Evolutionary conservation across 2,797 vertebrate species (phyloP).

Genomic region (Melopsittacus undulatus): DNA sequence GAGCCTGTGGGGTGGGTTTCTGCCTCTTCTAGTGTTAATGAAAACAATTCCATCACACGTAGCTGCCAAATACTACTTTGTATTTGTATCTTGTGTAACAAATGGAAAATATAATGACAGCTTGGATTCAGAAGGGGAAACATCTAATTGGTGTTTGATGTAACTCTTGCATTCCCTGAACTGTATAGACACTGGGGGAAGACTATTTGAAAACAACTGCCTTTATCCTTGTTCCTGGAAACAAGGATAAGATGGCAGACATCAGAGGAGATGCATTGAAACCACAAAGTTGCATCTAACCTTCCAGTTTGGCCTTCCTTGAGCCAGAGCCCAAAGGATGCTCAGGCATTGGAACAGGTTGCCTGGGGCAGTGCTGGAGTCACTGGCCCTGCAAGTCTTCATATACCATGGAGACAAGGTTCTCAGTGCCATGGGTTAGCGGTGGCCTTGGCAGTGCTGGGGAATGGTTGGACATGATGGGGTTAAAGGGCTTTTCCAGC

Average conservation of each 20-base stretch:
- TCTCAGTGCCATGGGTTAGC: not conserved
- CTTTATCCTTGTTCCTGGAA: not conserved
- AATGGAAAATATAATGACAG: not conserved
- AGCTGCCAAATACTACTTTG: not conserved
- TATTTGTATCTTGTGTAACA: not conserved
- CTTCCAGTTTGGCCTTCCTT: not conserved
- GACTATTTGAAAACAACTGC: not conserved
- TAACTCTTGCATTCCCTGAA: not conserved
- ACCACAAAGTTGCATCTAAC: not conserved
- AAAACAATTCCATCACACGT: not conserved
- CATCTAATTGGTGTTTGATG: not conserved
- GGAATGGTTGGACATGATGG: not conserved
- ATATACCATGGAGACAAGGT: not conserved
- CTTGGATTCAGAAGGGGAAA: not conserved
- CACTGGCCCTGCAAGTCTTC: not conserved
- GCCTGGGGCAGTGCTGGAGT: not conserved
- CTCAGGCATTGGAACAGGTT: not conserved
- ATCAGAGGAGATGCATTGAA: not conserved
- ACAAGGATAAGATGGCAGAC: not conserved
- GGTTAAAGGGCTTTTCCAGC: not conserved
- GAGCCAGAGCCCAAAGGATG: not conserved
- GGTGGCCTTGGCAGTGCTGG: not conserved
- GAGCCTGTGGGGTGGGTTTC: not conserved
- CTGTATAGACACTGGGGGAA: not conserved
- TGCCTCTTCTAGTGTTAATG: not conserved